These are phyloP conservation scores for Eupsilia transversa DNA, from an alignment of 2,888 invertebrate genomes.

Conservation along the genomic window DNA sequence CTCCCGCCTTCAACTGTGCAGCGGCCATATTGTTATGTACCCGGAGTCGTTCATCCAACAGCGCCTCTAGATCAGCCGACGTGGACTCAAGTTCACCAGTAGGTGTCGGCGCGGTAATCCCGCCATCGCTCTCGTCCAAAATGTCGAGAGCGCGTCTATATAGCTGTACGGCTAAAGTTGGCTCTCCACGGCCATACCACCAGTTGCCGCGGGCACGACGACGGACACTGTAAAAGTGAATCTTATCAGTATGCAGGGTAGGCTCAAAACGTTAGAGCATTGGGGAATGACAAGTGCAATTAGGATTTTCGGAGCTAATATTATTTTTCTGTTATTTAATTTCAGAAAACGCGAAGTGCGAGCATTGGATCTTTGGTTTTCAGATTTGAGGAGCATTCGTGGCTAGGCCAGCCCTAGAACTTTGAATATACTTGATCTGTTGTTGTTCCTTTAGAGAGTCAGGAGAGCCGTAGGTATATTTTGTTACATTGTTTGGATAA, in stretches of 20 bases:
- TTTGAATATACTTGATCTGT: neutral
- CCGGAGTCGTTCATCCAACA: constrained; percentile 95
- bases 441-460: neutral
- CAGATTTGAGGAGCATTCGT: neutral
- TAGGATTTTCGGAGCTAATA: neutral
- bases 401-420: neutral
- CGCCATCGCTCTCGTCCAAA: constrained; percentile 93
- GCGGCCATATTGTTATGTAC: constrained; percentile 98
- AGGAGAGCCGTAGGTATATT: neutral
- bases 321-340: neutral
- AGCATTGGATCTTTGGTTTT: neutral
- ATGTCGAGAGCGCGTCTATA: constrained; percentile 96
- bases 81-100: constrained; percentile 83
- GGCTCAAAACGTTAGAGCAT: neutral
- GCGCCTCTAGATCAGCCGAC: constrained; percentile 78
- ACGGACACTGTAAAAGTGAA: constrained; percentile 74
- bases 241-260: constrained; percentile 3
- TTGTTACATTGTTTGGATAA: too few species aligned
- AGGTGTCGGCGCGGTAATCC: constrained; percentile 90
- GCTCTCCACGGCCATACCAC: constrained; percentile 96
- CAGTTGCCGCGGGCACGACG: constrained; percentile 96
- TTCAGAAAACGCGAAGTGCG: neutral
- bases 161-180: constrained; percentile 95
- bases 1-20: constrained; percentile 96
- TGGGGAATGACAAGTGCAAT: neutral